Base-by-base conservation (phyloP, 2,888 invertebrate genomes). In the Eupithecia insigniata region DNA sequence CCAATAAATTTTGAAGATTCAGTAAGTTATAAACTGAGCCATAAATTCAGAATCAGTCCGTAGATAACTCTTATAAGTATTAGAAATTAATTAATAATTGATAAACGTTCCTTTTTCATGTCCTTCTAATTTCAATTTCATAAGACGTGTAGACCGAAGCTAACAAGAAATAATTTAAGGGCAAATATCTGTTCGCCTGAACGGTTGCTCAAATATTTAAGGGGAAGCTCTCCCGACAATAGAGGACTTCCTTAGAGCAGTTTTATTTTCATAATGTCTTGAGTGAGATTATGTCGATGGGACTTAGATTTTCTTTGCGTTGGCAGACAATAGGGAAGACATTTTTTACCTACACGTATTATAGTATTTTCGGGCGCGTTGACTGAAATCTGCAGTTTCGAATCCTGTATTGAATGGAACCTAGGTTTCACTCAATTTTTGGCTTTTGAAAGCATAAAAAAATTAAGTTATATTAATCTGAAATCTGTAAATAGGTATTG, bases 141-240 rank as follows among this genome's bases (percentile, higher is more conserved):
- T 69, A 65, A 71, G 36, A 51, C 64, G 66, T 67, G 66, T 69
- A 66, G 43, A 74, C 67, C 34, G 64, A 55, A 51, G 71, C 69
- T 69, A 71, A 64, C 71, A 72, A 71, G 74, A 71, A 77, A 76
- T 76, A 76, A 81, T 78, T 79, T 76, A 73, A 76, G 75, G 69
- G 75, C 82, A 81, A 85, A 84, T 79, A 80, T 80, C 80, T 77
- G 80, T 75, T 70, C 77, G 79, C 73, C 78, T 83, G 82, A 81
- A 83, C 83, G 80, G 82, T 82, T 83, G 71, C 71, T 84, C 89
- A 88, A 90, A 90, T 89, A 88, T 90, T 89, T 87, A 87, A 83
- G 78, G 80, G 79, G 76, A 82, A 85, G 88, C 87, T 87, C 85
- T 80, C 71, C 79, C 71, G 74, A 84, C 79, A 81, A 85, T 78